Evolutionary conservation across 2,888 invertebrate genomes (phyloP), one percentile per base, ranked within the genome.

Genomic region (Orchesellides sinensis): DNA sequence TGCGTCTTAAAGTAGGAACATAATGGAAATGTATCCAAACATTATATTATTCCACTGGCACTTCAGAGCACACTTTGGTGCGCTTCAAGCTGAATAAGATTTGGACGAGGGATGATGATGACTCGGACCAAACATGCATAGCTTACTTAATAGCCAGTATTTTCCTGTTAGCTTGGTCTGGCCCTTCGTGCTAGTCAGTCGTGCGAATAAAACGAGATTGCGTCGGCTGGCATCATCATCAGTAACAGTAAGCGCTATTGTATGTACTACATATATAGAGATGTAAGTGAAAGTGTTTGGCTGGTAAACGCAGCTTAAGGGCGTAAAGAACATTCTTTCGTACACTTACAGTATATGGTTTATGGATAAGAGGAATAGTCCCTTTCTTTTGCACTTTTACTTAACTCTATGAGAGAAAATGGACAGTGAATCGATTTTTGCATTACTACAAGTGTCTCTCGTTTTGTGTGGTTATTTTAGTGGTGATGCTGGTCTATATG

Each of bases 141-240:
- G 40, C 1, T 2, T 10, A 40, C n/a, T 10, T 40, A n/a, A 14
- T 10, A n/a, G 40, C 40, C 10, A 40, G 4, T 8, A 40, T 40
- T 40, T 40, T 40, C n/a, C n/a, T 40, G n/a, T 40, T 40, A n/a
- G 40, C 10, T 32, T 32, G 32, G 32, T 40, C n/a, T 40, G 40
- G 40, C 40, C n/a, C n/a, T n/a, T n/a, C n/a, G 32, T 56, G 56
- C 56, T 72, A 40, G 56, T 23, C 59, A 72, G 70, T 72, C 70
- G 59, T 59, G 70, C 70, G 70, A 72, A 72, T 72, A 6, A 72
- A 72, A 72, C 59, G 70, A 59, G 70, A 72, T 72, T 72, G 70
- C 70, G 54, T 69, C 69, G 47, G 25, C 63, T 0, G 21, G 29
- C 54, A 69, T 12, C 35, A 54, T 29, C 68, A 29, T 54, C 40